These are phyloP conservation scores for Augiades crinisus DNA, from an alignment of 2,888 invertebrate genomes.

Conservation along the genomic window DNA sequence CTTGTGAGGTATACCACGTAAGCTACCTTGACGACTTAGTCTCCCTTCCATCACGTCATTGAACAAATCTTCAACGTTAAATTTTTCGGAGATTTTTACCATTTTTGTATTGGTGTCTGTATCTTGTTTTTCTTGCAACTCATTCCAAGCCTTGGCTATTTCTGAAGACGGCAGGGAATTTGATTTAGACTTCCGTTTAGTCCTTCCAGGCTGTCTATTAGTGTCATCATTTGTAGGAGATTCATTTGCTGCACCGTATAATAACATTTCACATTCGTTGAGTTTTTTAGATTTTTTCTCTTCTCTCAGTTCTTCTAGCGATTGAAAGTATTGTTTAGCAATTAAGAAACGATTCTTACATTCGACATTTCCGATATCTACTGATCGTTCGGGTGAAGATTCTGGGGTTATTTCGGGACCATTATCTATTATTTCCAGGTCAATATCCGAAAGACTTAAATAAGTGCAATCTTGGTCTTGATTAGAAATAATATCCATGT, in stretches of 20 bases:
- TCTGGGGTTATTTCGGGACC: conserved; percentile 44
- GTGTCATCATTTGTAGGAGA: conserved; percentile 52
- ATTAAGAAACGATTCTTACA: conserved; percentile 72
- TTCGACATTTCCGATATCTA: conserved; percentile 49
- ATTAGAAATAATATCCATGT: conserved; percentile 41
- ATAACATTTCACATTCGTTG: conserved; percentile 65
- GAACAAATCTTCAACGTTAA: conserved; percentile 75
- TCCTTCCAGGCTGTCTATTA: conserved; percentile 33
- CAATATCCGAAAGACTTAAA: conserved; percentile 66
- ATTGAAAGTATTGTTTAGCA: conserved; percentile 75
- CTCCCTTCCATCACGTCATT: conserved; percentile 72
- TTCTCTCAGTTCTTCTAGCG: conserved; percentile 65
- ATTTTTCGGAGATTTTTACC: conserved; percentile 76
- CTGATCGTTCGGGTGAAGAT: conserved; percentile 38
- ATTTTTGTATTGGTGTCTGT: conserved; percentile 46
- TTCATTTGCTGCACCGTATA: conserved; percentile 59
- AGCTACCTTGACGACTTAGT: conserved; percentile 71
- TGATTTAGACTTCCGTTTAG: conserved; percentile 61
- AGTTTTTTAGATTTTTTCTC: conserved; percentile 54
- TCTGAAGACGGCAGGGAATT: conserved; percentile 71
- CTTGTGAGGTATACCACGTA: conserved; percentile 77
- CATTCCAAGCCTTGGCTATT: conserved; percentile 64
- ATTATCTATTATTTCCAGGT: conserved; percentile 68
- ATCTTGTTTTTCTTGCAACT: conserved; percentile 53
- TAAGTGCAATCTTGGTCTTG: conserved; percentile 54